These are phyloP conservation scores for Stichopus chloronotus DNA, from an alignment of 35 echinoderm and acorn worm species.

Conservation along the genomic window DNA sequence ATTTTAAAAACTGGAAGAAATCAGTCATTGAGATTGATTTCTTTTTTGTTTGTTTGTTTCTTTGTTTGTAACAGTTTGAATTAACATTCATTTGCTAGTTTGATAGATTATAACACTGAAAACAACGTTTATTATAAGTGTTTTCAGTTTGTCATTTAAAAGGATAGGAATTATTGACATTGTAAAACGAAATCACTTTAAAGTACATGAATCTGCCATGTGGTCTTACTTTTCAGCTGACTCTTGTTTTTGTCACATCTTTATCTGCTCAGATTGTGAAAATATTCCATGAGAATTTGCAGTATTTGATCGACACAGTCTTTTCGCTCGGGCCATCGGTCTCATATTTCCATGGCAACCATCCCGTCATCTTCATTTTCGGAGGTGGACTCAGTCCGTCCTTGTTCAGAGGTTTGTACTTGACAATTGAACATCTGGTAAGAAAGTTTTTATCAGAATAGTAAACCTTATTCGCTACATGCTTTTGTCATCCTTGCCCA, in stretches of 20 bases:
- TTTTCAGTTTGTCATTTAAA: too few relatives aligned
- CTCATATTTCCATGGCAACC: slow-evolving; percentile 40
- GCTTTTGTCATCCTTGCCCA: neutral
- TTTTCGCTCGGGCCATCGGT: slow-evolving; percentile 40
- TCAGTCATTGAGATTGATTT: too few relatives aligned
- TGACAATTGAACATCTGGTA: neutral
- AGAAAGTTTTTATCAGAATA: neutral
- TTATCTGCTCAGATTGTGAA: slow-evolving; percentile 61
- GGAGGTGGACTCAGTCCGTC: slow-evolving; percentile 80
- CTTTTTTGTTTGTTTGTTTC: too few relatives aligned
- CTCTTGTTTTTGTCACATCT: neutral
- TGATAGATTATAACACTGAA: too few relatives aligned
- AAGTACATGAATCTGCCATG: too few relatives aligned
- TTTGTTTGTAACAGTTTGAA: too few relatives aligned
- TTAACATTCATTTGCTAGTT: too few relatives aligned
- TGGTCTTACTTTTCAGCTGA: neutral
- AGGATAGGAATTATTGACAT: too few relatives aligned
- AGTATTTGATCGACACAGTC: slow-evolving; percentile 82
- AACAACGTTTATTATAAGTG: too few relatives aligned
- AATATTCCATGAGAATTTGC: slow-evolving; percentile 78
- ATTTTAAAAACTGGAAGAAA: too few relatives aligned
- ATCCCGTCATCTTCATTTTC: slow-evolving; percentile 94
- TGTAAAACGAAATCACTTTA: too few relatives aligned
- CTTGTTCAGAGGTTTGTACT: slow-evolving; percentile 71
- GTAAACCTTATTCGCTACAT: neutral